Evolutionary conservation across 2,888 invertebrate genomes (phyloP), one percentile per base, ranked within the genome.

Genomic region (Allolobophora icterica): DNA sequence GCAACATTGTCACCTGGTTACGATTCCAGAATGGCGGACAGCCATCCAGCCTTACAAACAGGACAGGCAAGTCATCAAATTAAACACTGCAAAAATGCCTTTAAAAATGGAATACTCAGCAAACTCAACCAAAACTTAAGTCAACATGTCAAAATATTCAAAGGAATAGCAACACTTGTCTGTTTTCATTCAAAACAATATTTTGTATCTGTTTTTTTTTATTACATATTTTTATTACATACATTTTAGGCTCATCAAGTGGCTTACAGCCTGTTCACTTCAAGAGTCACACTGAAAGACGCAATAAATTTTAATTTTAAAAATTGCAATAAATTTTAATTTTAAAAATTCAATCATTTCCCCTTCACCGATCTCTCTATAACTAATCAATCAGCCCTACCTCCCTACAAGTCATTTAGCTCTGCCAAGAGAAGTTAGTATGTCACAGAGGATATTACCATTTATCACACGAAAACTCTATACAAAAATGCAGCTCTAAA

Each of bases 21-120:
- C 99, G 97, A 95, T 99, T 99, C 98, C 99, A 99, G 96, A 99
- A 99, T 0, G 99, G 99, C 42, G 99, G 99, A 95, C 99, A 99
- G 24, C 99, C 99, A 84, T 99, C 99, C 93, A 99, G 96, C 87
- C 92, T 92, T 91, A n/a, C 52, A 90, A n/a, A 91, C 21, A 35
- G 38, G 19, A 87, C 17, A 87, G 15, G 40, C 35, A 89, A 1
- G 0, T 34, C 21, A 35, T 30, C 35, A 89, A 35, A 89, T 35
- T 34, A 89, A 89, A 89, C 40, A 34, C 17, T 38, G 30, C 30
- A 38, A 38, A n/a, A 71, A n/a, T 30, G 30, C 71, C n/a, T 71
- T n/a, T 71, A 71, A n/a, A 71, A 71, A 52, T 2, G 24, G 52
- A 52, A 71, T n/a, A 71, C 71, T 71, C 30, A 71, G 13, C 71